phyloP scores from a whole-genome alignment of 2,888 invertebrate species.

The Nephrotoma flavescens region DNA sequence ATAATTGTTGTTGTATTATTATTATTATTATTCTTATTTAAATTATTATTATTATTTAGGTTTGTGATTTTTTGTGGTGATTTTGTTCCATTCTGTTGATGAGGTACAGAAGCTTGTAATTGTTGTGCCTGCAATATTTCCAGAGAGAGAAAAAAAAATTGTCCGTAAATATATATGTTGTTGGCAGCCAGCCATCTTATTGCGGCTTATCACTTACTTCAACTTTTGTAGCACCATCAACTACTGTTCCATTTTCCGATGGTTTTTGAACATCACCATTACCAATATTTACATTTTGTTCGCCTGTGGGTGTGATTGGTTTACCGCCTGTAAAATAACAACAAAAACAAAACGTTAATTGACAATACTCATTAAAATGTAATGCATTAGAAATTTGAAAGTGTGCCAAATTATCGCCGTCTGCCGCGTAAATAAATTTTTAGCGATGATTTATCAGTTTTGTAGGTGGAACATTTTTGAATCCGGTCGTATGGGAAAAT shows the following conservation, averaged over 20 bases:
- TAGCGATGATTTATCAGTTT: too few species aligned
- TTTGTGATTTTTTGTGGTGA: slow-evolving; percentile 20
- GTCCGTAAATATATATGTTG: not conserved
- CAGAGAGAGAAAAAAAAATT: slow-evolving; percentile 6
- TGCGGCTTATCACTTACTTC: slow-evolving; percentile 20
- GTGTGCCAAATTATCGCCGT: not conserved
- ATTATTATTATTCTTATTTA: not conserved
- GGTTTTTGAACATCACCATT: slow-evolving; percentile 20
- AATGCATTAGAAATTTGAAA: not conserved
- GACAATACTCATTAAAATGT: not conserved
- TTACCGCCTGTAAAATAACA: slow-evolving; percentile 24
- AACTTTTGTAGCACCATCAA: slow-evolving; percentile 28
- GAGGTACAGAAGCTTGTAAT: slow-evolving; percentile 21
- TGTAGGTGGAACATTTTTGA: too few species aligned
- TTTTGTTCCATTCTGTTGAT: slow-evolving; percentile 32
- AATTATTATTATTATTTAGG: slow-evolving; percentile 13
- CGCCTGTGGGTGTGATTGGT: slow-evolving; percentile 32
- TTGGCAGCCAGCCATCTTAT: not conserved
- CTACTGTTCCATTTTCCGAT: slow-evolving; percentile 28
- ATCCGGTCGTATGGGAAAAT: too few species aligned
- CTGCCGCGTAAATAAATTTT: too few species aligned
- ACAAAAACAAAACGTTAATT: not conserved
- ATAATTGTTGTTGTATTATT: slow-evolving; percentile 23
- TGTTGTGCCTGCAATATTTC: slow-evolving; percentile 24
- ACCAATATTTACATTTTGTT: slow-evolving; percentile 18